Evolutionary conservation across 1,140 invertebrate species (phyloP).

Genomic region (Coptotermes formosanus): DNA sequence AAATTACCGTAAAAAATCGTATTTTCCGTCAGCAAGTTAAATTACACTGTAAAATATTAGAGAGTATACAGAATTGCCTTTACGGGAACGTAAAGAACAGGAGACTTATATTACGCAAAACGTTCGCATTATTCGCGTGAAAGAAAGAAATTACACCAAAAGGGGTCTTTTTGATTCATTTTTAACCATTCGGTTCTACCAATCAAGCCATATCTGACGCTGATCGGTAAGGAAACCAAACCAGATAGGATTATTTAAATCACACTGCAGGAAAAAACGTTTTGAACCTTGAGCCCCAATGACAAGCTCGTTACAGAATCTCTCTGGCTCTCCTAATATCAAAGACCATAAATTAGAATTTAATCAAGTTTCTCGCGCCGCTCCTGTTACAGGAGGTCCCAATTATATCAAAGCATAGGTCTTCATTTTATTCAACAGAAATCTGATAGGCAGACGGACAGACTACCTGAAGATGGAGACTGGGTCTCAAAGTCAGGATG

Average conservation of each 20-base stretch:
- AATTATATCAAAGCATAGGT: background rate
- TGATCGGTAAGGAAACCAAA: background rate
- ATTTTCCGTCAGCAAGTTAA: too few species aligned
- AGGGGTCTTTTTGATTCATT: background rate
- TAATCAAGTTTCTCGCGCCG: background rate
- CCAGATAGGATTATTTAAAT: background rate
- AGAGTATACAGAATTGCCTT: too few species aligned
- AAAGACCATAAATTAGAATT: background rate
- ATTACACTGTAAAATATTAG: too few species aligned
- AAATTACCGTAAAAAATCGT: too few species aligned
- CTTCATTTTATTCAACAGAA: background rate
- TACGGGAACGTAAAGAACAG: background rate
- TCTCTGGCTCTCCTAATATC: background rate
- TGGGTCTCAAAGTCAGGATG: background rate
- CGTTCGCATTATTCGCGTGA: background rate
- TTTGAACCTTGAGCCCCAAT: background rate
- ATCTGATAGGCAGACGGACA: too few species aligned
- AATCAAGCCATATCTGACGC: background rate
- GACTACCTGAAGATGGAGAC: background rate
- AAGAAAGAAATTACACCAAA: background rate
- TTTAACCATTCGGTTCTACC: background rate
- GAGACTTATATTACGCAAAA: background rate
- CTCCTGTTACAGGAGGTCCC: background rate
- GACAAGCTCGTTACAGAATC: background rate
- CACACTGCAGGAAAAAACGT: background rate